Base-by-base conservation (phyloP, 2,113 vertebrate species). In the Nothobranchius kuhntae region DNA sequence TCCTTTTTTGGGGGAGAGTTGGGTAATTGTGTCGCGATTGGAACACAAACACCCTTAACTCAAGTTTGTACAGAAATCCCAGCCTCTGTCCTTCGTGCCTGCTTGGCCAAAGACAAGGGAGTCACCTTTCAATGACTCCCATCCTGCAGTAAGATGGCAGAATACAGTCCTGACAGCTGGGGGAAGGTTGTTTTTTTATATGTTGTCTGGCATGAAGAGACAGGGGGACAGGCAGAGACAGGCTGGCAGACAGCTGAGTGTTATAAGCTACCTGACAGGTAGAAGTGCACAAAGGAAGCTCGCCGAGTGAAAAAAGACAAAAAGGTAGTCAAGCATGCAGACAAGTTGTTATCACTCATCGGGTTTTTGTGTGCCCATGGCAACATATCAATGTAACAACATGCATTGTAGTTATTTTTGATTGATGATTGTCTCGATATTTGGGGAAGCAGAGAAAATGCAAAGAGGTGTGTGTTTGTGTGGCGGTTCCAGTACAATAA, bases 161-260 rank as follows among this genome's bases (percentile, higher is more conserved):
- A 71, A 68, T 51, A 63, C 52, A 59, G 64, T 63, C 56, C 46
- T 44, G 55, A 63, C 50, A 14, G 68, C 57, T 53, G 1, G 35
- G 11, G 48, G 63, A 58, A 51, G 64, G 59, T 71, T 55, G 21
- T 71, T 59, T 45, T 45, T 21, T 55, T 30, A 36, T 54, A 77
- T 50, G 71, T 0, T 5, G 3, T 10, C 44, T 78, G 72, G 64
- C 78, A 61, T 7, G 14, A 42, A 54, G 64, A 68, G 71, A 58
- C 42, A 71, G 56, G 59, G 53, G 65, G 53, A 80, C 54, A 61
- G 53, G 55, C 56, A 68, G 81, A 68, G 81, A 70, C 66, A 78
- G 74, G 71, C 61, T 64, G 72, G 65, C 46, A 71, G 69, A 80
- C 47, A 68, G 38, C 17, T 12, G 0, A 42, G 57, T 26, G 64